A percentile compares a stretch with the other conserved stretches of the same genome.
phyloP scores from a whole-genome alignment of 2,888 invertebrate species.

The Timandra comae region DNA sequence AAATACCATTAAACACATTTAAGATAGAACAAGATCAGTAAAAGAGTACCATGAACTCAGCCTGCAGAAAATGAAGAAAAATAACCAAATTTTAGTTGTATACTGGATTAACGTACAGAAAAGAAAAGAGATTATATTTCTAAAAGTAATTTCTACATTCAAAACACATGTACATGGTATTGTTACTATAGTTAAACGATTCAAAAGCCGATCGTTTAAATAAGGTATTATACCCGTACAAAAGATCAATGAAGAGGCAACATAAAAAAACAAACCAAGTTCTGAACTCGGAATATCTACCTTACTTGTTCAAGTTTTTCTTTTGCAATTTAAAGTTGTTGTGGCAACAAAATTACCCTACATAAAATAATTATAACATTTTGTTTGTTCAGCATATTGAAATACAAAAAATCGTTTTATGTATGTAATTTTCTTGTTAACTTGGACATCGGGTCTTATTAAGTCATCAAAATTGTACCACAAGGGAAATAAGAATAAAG shows the following conservation, averaged over 20 bases:
- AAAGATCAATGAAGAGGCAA: background rate
- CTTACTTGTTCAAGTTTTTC: slow-evolving; percentile 24
- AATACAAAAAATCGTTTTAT: slow-evolving; percentile 30
- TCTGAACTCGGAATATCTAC: background rate
- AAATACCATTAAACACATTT: too few relatives aligned
- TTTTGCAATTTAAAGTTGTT: slow-evolving; percentile 32
- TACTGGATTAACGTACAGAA: too few relatives aligned
- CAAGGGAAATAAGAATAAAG: slow-evolving; percentile 17
- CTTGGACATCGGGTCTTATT: slow-evolving; percentile 47
- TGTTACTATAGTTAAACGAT: too few relatives aligned
- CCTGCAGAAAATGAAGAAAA: too few relatives aligned
- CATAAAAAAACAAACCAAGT: background rate
- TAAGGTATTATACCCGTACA: too few relatives aligned
- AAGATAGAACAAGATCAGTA: too few relatives aligned
- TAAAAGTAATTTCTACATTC: too few relatives aligned
- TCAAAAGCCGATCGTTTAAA: too few relatives aligned
- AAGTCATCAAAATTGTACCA: slow-evolving; percentile 55
- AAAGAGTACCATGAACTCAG: too few relatives aligned
- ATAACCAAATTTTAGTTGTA: too few relatives aligned
- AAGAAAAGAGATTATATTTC: too few relatives aligned
- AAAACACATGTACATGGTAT: too few relatives aligned
- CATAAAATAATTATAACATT: slow-evolving; percentile 47
- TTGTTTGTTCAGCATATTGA: slow-evolving; percentile 37
- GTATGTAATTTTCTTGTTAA: slow-evolving; percentile 52
- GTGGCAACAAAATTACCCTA: slow-evolving; percentile 35